phyloP scores from a whole-genome alignment of 92 coral and sea anemone species.

The Diadumene lineata region DNA sequence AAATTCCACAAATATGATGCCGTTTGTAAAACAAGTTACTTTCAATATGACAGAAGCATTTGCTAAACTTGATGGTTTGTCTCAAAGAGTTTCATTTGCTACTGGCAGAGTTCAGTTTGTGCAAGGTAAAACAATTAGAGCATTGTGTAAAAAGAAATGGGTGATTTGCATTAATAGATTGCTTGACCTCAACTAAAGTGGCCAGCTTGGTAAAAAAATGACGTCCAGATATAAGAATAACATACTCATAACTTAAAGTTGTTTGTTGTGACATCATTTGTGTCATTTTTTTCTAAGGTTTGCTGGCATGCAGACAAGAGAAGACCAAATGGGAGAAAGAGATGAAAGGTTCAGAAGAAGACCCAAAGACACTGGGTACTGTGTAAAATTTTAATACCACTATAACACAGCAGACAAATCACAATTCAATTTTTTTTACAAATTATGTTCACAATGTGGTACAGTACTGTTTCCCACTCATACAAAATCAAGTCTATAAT shows the following conservation, averaged over 20 bases:
- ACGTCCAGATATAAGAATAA: too few relatives aligned
- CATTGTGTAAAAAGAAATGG: too few relatives aligned
- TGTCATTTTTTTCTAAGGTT: conserved; percentile 30
- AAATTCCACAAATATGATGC: conserved; percentile 35
- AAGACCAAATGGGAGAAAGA: conserved; percentile 56
- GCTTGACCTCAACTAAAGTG: too few relatives aligned
- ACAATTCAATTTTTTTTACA: too few relatives aligned
- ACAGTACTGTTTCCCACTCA: too few relatives aligned
- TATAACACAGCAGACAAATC: too few relatives aligned
- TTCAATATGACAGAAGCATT: conserved; percentile 65
- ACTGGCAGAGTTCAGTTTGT: conserved; percentile 75
- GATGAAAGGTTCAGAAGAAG: conserved; percentile 18
- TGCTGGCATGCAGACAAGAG: conserved; percentile 66
- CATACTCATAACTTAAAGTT: too few relatives aligned
- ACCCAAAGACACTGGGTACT: conserved; percentile 16
- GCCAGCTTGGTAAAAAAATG: too few relatives aligned
- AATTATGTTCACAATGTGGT: too few relatives aligned
- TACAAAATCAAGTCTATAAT: too few relatives aligned
- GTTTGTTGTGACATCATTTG: background rate
- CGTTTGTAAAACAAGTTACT: conserved; percentile 24
- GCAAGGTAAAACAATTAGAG: conserved; percentile 69
- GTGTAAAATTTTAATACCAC: background rate
- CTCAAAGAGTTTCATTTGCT: conserved; percentile 89
- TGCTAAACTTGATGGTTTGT: conserved; percentile 51
- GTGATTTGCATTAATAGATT: too few relatives aligned